Base-by-base conservation (phyloP, 1,140 invertebrate genomes). In the Trigoniulus corallinus region DNA sequence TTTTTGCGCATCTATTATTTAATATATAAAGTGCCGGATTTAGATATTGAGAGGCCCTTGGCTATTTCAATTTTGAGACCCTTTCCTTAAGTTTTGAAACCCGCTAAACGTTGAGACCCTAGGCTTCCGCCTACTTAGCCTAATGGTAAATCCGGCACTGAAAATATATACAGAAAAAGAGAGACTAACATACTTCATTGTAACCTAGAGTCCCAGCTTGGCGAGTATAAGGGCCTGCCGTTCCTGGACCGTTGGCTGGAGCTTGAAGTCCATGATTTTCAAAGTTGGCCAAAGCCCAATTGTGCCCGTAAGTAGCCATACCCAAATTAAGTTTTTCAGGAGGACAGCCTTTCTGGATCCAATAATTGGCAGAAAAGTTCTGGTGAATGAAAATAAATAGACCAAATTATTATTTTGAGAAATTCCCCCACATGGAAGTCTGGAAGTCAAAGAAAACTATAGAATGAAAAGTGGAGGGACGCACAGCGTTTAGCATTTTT, bases 141-240 rank as follows among this genome's bases (percentile, higher is more conserved):
- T n/a, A n/a, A n/a, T n/a, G n/a, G n/a, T n/a, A n/a, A n/a, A n/a
- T n/a, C n/a, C n/a, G n/a, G n/a, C n/a, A n/a, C n/a, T n/a, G n/a
- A n/a, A n/a, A n/a, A n/a, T n/a, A n/a, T n/a, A n/a, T n/a, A n/a
- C n/a, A 39, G 37, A 13, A 39, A 39, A 45, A 4, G 4, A 50
- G 4, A 22, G 18, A 22, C 15, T 13, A 23, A 27, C 45, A 18
- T 55, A 65, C 64, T 58, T 65, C 88, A 58, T 85, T 85, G 61
- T 87, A 89, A 1, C 82, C 76, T 51, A 93, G 66, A 80, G 91
- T 88, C 56, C 91, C 91, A 1, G 83, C 80, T 66, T 94, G 86
- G 47, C 78, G 77, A 0, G 89, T 92, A 53, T 80, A 81, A 56
- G 87, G 79, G 1, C 89, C 89, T 1, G 84, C 68, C 22, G 72